Evolutionary conservation across 2,797 vertebrate species (phyloP), one percentile per base, ranked within the genome.

Genomic region (Sorex maritimensis): DNA sequence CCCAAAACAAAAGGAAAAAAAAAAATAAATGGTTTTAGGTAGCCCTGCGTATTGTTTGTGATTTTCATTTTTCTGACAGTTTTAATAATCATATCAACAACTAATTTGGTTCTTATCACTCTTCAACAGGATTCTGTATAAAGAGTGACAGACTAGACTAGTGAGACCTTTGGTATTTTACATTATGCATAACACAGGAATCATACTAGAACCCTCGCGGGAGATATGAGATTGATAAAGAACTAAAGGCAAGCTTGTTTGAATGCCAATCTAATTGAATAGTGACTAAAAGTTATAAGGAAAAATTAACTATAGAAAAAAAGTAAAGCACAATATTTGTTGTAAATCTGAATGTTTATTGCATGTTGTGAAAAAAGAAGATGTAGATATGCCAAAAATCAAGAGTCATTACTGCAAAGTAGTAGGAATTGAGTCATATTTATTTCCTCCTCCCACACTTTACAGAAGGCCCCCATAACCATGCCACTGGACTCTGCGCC

Each of bases 361-460:
- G 58, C 4, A 67, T 12, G 44, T 80, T 65, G 15, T 73, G 21
- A 2, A 12, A 21, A 49, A 10, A 19, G 81, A 84, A 67, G 58
- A 3, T 49, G 7, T 55, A 88, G 71, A 46, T 52, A 75, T 26
- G 24, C 7, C n/a, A 86, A 88, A 81, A 65, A 10, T 52, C 63
- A 69, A 81, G 13, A 65, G 13, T 52, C 30, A 13, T 46, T 68
- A 26, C 26, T 81, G 88, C 24, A 26, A 86, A 75, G 6, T 1
- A 73, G 23, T 90, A 58, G 30, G 9, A 71, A 81, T 81, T 80
- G 30, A 15, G 19, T 52, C 23, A 23, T n/a, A 13, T 52, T 95
- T 90, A 13, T 74, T 68, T 77, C 71, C 49, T 86, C 5, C 12
- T 93, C 79, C 28, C n/a, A 81, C 19, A 72, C 67, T 78, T 68